These are phyloP conservation scores for Pluvianellus socialis DNA, from an alignment of 2,113 vertebrate genomes.

Conservation along the genomic window DNA sequence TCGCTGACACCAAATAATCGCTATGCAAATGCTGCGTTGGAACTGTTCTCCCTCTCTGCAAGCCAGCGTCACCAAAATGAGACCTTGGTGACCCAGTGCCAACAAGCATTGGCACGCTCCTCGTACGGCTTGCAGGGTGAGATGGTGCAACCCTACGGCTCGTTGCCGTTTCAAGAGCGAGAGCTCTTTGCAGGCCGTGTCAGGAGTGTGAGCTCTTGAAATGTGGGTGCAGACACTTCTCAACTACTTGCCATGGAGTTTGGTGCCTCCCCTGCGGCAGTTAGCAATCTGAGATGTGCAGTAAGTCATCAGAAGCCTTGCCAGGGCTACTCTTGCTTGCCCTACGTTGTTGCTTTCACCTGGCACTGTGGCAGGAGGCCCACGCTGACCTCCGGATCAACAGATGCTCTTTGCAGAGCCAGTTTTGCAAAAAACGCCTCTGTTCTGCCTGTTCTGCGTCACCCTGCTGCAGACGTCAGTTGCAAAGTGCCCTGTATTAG, in stretches of 20 bases:
- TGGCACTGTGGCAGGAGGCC: not conserved
- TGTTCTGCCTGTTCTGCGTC: not conserved
- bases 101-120: fast-evolving
- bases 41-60: not conserved
- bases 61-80: not conserved
- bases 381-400: not conserved
- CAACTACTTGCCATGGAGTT: not conserved
- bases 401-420: not conserved
- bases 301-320: not conserved
- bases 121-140: not conserved
- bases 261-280: not conserved
- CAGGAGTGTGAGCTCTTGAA: not conserved
- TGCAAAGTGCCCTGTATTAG: not conserved
- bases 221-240: not conserved
- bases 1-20: not conserved
- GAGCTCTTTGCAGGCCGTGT: not conserved
- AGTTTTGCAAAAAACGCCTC: not conserved
- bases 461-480: not conserved
- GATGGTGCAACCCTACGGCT: not conserved
- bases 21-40: not conserved
- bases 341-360: not conserved
- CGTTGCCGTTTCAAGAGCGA: not conserved
- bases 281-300: not conserved
- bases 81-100: not conserved
- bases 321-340: not conserved